Conservation (phyloP, 2,113 vertebrate genomes). For the Callocephalon fimbriatum region DNA sequence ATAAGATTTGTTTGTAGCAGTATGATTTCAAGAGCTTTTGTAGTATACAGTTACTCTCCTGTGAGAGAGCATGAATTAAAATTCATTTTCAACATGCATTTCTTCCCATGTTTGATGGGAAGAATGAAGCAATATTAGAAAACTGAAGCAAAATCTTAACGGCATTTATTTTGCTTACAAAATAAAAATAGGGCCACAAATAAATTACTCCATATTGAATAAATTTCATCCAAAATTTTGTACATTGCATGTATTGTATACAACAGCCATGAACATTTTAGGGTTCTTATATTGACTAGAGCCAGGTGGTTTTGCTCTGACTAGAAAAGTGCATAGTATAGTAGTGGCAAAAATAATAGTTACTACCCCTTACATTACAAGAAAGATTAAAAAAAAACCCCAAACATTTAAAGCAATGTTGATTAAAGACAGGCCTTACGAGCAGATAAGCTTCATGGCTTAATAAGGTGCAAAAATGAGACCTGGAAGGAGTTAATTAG, state of each 20-base stretch:
- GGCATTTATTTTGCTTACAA: not conserved
- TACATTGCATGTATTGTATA: not conserved
- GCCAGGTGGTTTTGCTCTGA: not conserved
- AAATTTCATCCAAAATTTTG: not conserved
- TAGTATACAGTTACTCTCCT: not conserved
- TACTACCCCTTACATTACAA: not conserved
- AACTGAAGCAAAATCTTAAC: not conserved
- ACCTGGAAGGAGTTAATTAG: not conserved
- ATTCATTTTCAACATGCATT: not conserved
- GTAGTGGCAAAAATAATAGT: not conserved
- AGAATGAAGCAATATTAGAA: not conserved
- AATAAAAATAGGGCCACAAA: not conserved
- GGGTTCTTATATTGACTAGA: not conserved
- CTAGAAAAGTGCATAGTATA: not conserved
- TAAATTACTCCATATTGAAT: not conserved
- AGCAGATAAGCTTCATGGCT: not conserved
- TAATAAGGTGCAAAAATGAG: not conserved
- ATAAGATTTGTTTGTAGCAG: not conserved
- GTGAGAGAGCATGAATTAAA: not conserved
- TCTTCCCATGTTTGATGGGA: fast-evolving
- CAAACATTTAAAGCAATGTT: not conserved
- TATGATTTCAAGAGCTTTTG: not conserved
- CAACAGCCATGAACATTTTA: not conserved
- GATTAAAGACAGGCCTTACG: not conserved
- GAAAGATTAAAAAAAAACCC: not conserved